These are phyloP conservation scores for Noctua janthina DNA, from an alignment of 2,888 invertebrate genomes.

Conservation along the genomic window DNA sequence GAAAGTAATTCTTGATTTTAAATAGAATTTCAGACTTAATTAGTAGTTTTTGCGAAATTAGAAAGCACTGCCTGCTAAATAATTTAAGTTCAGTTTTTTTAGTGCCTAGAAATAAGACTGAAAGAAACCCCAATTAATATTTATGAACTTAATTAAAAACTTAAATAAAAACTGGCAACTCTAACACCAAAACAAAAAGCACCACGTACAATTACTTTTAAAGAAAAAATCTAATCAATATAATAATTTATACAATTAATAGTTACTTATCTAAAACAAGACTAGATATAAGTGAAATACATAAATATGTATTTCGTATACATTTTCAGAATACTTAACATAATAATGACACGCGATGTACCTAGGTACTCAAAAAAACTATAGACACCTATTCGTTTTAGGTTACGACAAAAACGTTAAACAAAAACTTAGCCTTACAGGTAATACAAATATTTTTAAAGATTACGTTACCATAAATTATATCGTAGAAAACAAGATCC, in stretches of 20 bases:
- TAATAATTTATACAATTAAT: conserved; percentile 39
- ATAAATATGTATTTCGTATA: conserved; percentile 45
- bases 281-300: background rate
- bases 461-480: background rate
- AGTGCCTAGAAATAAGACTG: background rate
- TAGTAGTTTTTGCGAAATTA: conserved; percentile 24
- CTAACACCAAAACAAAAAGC: background rate
- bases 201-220: background rate
- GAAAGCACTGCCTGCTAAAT: conserved; percentile 7
- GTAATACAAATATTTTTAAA: conserved; percentile 17
- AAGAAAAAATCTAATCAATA: background rate
- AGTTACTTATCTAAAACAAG: background rate
- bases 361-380: conserved; percentile 20
- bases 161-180: conserved; percentile 11
- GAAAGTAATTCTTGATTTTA: background rate
- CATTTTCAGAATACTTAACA: conserved; percentile 16
- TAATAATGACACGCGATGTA: conserved; percentile 39
- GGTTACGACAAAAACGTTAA: conserved; percentile 27
- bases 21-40: conserved; percentile 27
- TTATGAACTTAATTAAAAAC: conserved; percentile 22
- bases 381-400: conserved; percentile 7
- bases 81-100: conserved; percentile 9
- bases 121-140: conserved; percentile 37
- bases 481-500: no score
- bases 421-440: conserved; percentile 32